These are phyloP conservation scores for Drosophila robusta DNA, from an alignment of 2,888 invertebrate species.

Conservation along the genomic window DNA sequence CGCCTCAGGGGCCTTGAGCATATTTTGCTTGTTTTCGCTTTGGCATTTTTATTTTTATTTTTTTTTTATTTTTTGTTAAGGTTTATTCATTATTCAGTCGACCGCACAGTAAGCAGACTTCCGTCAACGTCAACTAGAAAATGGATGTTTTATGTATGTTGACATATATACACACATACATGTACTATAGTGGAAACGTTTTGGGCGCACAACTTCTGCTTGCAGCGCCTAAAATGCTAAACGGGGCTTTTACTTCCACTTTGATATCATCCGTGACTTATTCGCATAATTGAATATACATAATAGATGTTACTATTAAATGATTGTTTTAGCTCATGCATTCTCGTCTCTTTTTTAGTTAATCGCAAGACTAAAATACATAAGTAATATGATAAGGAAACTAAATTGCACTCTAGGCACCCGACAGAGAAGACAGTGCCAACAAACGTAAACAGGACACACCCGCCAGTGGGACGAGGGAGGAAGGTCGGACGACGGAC, in stretches of 20 bases:
- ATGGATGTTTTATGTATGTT: neutral
- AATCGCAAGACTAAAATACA: slow-evolving; percentile 26
- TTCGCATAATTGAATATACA: neutral
- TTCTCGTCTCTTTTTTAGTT: slow-evolving; percentile 4
- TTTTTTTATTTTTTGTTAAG: slow-evolving; percentile 4
- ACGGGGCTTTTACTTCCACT: neutral
- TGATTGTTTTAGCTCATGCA: neutral
- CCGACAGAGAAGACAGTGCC: slow-evolving; percentile 6
- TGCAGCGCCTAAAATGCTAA: too few species aligned
- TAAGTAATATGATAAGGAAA: slow-evolving; percentile 25
- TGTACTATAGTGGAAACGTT: too few species aligned
- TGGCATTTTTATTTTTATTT: slow-evolving; percentile 1
- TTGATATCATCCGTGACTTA: neutral
- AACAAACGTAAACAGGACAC: slow-evolving; percentile 10
- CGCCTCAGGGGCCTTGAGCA: slow-evolving; percentile 16
- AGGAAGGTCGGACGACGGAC: too few species aligned
- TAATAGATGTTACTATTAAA: neutral
- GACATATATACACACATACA: neutral
- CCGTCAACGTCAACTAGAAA: slow-evolving; percentile 9
- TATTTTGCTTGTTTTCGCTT: slow-evolving; percentile 12
- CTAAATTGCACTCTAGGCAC: slow-evolving; percentile 8
- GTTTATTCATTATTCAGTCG: slow-evolving; percentile 37
- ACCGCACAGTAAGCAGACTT: slow-evolving; percentile 19
- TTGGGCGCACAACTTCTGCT: too few species aligned
- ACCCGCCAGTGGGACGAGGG: slow-evolving; percentile 21